These are phyloP conservation scores for Panthera leo DNA, from an alignment of 2,113 vertebrate species.

Conservation along the genomic window DNA sequence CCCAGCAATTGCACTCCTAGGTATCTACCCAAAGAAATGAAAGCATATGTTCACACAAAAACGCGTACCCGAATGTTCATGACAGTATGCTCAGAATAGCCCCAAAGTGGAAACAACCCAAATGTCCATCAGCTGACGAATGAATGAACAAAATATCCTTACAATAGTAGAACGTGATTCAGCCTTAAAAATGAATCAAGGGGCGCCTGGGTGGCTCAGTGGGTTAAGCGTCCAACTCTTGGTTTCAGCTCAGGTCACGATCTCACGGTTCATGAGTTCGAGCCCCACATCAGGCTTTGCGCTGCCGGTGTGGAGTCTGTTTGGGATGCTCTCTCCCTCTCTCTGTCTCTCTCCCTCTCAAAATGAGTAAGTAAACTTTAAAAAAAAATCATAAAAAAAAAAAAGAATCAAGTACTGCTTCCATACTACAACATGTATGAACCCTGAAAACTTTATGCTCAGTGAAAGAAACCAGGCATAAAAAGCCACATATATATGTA, in stretches of 20 bases:
- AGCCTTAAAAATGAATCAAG: background rate
- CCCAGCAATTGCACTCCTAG: background rate
- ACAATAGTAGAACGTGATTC: background rate
- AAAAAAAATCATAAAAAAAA: too few species aligned
- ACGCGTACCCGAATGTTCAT: rapidly evolving
- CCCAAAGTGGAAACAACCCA: background rate
- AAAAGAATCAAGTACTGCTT: background rate
- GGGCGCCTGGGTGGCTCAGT: too few species aligned
- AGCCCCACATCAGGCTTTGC: too few species aligned
- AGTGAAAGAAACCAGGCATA: background rate
- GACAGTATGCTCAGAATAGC: background rate
- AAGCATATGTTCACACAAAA: background rate
- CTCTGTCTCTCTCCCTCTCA: too few species aligned
- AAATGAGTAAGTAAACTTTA: too few species aligned
- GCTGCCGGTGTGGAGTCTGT: too few species aligned
- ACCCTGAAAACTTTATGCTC: background rate
- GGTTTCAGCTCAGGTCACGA: too few species aligned
- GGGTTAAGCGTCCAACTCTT: too few species aligned
- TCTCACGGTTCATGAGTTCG: too few species aligned
- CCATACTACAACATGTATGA: background rate
- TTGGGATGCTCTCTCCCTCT: too few species aligned
- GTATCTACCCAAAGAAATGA: background rate
- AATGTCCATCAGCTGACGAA: background rate
- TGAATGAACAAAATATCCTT: background rate
- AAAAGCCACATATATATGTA: background rate